Evolutionary conservation across 64 coral and sea anemone genomes (phyloP), one percentile per base, ranked within the genome.

Genomic region (Montipora foliosa): DNA sequence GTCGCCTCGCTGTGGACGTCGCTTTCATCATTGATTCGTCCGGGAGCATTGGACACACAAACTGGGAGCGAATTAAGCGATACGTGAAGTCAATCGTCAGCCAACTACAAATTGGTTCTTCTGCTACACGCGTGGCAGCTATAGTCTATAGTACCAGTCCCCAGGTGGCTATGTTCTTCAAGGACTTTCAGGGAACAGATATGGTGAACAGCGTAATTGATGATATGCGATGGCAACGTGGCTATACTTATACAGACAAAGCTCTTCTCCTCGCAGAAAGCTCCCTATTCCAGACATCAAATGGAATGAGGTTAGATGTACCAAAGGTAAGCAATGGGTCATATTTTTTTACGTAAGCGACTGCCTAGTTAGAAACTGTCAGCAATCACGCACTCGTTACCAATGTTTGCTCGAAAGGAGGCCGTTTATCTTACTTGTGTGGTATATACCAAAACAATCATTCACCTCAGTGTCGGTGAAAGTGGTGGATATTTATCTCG

Each of bases 11-110:
- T 8, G 50, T 95, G 19, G 93, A 95, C 19, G 44, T 95, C 5
- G 93, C 93, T 50, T 95, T 95, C 20, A 45, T 92, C 0, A 87
- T 95, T 14, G 89, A 95, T 82, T 95, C 94, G 19, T 95, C 94
- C 29, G 94, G 94, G 76, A 95, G 94, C 74, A 95, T 95, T 71
- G 88, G 94, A 47, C 90, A 90, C 19, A 93, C 51, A 66, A 95
- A 95, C 50, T 95, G 94, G 94, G 75, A 77, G 17, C 72, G 71
- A 83, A 89, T 95, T 68, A 95, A 92, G 44, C 64, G 49, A 10
- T 95, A 93, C 79, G 74, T 95, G n/a, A 95, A 91, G 51, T 61
- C 88, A 44, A n/a, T 91, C 3, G n/a, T 91, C 24, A 75, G 89
- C 49, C 81, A 91, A 66, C 89, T 95, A 70, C 64, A 90, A 13